A percentile compares a stretch with the other conserved stretches of the same genome.
phyloP scores from a whole-genome alignment of 2,113 vertebrate species.

The Cygnus atratus region DNA sequence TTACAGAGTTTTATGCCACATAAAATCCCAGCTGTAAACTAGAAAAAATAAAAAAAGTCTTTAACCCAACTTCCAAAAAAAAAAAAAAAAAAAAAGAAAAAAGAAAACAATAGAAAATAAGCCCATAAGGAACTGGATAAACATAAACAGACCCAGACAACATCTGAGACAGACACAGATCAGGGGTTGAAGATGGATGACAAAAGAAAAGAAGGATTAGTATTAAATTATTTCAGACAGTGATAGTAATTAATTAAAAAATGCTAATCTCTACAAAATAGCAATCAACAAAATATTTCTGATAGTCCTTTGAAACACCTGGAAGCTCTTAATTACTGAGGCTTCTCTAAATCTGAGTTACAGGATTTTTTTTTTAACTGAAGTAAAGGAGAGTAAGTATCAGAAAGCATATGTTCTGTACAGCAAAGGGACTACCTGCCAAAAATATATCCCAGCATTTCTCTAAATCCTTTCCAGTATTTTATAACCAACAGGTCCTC shows the following conservation, averaged over 20 bases:
- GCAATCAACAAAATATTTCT: not conserved
- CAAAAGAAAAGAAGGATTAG: conserved; percentile 12
- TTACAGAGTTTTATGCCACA: conserved; percentile 26
- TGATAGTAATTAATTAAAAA: conserved; percentile 1
- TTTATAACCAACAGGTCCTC: not conserved
- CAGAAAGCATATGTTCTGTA: not conserved
- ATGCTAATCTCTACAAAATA: not conserved
- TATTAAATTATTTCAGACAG: not conserved
- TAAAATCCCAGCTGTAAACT: conserved; percentile 64
- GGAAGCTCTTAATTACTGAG: not conserved
- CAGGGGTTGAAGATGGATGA: not conserved
- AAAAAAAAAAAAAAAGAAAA: not conserved
- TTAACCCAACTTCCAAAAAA: conserved; percentile 16
- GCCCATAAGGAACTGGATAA: not conserved
- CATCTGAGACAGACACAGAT: not conserved
- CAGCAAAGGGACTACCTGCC: not conserved
- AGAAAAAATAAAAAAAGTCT: not conserved
- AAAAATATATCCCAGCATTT: not conserved
- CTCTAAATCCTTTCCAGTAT: not conserved
- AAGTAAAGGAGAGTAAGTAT: not conserved
- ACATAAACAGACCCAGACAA: not conserved
- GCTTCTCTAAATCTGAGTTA: not conserved
- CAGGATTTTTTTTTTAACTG: not conserved
- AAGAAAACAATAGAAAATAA: not conserved
- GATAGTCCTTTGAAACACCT: not conserved